Base-by-base conservation (phyloP, 2,888 invertebrate species). In the Leptopilina syphax region DNA sequence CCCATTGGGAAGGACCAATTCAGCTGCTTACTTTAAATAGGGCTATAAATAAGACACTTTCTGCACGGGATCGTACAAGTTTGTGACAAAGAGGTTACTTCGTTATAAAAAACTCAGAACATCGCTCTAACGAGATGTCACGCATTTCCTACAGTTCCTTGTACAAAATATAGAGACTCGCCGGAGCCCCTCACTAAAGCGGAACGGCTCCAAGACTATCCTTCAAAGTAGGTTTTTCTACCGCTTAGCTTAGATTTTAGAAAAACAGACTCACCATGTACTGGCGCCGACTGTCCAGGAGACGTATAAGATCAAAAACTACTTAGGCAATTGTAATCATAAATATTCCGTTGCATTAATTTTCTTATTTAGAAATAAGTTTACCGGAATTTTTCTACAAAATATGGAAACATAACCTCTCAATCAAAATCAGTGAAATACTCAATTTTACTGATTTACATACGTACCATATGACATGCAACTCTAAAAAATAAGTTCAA, bases 141-240 rank as follows among this genome's bases (percentile, higher is more conserved):
- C 18, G 47, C 24, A 68, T 68, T 68, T 68, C 44, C 68, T 24
- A 10, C 24, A 68, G 12, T 24, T 44, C 44, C 47, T n/a, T 24
- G 24, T 47, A 68, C 18, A 44, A 44, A 8, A 44, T 44, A 44
- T 44, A 44, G 24, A 44, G 68, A 50, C 68, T 24, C 47, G 68
- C 6, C 67, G 68, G 68, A 68, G 68, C 47, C 50, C 47, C 24
- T 68, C 47, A 47, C 68, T 68, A 68, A 68, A 68, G 44, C 68
- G 68, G 68, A 68, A 68, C 68, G 68, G 18, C 68, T 50, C 68
- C 50, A 18, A 2, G 44, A 18, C 12, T 50, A 6, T 44, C 44
- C 8, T 47, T 10, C 44, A 47, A 47, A 47, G 67, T 34, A 67
- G 67, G 10, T 41, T 18, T 44, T 18, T 44, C 41, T 41, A 44